Base-by-base conservation (phyloP, 30 jellyfish, hydroid and myxozoan genomes). In the Hydractinia symbiolongicarpus region DNA sequence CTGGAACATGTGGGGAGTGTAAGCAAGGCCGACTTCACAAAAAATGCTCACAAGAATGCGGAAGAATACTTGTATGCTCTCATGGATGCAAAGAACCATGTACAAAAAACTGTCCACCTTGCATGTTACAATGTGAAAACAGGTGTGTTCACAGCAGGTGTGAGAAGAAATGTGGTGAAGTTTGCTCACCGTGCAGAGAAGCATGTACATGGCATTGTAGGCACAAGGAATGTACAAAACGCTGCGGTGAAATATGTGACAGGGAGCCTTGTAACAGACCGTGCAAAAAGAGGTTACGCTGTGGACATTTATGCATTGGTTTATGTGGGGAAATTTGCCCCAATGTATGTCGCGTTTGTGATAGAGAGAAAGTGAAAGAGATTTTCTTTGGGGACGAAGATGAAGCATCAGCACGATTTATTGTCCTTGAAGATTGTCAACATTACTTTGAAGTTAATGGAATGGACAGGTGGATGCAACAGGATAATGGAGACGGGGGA, bases 301-400 rank as follows among this genome's bases (percentile, higher is more conserved):
- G 95, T 61, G 56, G 69, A 66, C 90, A 86, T 76, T 82, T 72
- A 21, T 86, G 95, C 82, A 79, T 79, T 81, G 89, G 95, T 6
- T 52, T 86, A 15, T 86, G 95, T 62, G 86, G 95, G 4, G 95
- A 86, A 67, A 60, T 56, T 55, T 86, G 95, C 53, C 95, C 95
- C 9, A 8, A 54, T 4, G 66, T 71, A 50, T 86, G 95, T 44
- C 76, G 89, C 9, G 6, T 78, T 11, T 86, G 95, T 55, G 61
- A 74, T 72, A 73, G 60, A 72, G 93, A 88, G 30, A 83, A 82
- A 67, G 96, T 88, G 16, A 89, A 88, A 77, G 96, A 88, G 61
- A 77, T 82, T 4, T 88, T 88, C 87, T 88, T 88, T 77, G 96
- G 96, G 4, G 49, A n/a, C 40, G 96, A 88, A 64, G 96, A 88